Evolutionary conservation across 2,113 vertebrate species (phyloP), one percentile per base, ranked within the genome.

Genomic region (Tiliqua scincoides): DNA sequence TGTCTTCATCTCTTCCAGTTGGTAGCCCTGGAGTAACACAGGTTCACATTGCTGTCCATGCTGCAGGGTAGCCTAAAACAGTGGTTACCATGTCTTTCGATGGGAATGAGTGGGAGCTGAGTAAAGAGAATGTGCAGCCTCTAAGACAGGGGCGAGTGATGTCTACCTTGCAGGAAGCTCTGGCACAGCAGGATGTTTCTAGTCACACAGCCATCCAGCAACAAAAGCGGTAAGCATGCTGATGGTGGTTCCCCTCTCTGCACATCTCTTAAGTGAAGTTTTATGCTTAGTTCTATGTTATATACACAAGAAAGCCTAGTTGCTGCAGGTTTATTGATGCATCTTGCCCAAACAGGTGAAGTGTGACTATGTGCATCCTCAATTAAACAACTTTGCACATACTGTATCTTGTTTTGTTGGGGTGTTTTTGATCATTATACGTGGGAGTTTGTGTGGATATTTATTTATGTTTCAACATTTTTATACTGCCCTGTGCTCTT

Each of bases 71-170:
- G 77, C 57, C 30, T 78, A 71, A 65, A 89, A 32, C 10, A 65
- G 79, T 25, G 6, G 68, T 18, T 0, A 83, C 70, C 76, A 97
- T 98, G 97, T 97, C 97, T 1, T 95, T 97, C 89, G 97, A 97
- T 71, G 97, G 95, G 89, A 96, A 95, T 21, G 98, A 99, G 74
- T 99, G 98, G 98, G 98, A 99, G 90, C 95, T 99, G 52, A 97
- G 97, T 95, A 99, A 99, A 93, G 99, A 99, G 95, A 99, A 99
- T 17, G 98, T 99, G 59, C 98, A 98, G 89, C 99, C 98, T 8
- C 96, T 99, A 68, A 95, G 96, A 17, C 97, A 97, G 8, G 98
- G 99, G 0, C 94, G 98, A 48, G 91, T 91, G 79, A 97, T 98
- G 91, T 96, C 98, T 25, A 96, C 96, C 23, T 94, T 99, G 82